Evolutionary conservation across 2,113 vertebrate genomes (phyloP).

Genomic region (Colinus virginianus): DNA sequence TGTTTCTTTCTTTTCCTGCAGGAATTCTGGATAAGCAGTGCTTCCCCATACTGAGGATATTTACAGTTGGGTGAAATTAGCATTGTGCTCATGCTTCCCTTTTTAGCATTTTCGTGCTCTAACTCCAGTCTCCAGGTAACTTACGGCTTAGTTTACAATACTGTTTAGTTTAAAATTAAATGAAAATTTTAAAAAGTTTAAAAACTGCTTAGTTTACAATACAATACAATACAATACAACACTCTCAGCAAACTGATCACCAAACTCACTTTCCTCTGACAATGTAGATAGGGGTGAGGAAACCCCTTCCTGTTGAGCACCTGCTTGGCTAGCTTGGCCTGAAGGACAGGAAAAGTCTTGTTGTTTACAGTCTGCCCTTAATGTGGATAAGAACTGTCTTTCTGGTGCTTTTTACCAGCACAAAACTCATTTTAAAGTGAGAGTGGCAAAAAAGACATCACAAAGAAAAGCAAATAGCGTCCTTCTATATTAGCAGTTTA

Average conservation of each 20-base stretch:
- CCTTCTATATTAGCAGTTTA: neutral
- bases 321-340: neutral
- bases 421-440: conserved; percentile 2
- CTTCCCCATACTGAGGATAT: neutral
- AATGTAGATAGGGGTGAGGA: neutral
- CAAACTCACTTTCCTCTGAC: accelerated
- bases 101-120: neutral
- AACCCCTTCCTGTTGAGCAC: neutral
- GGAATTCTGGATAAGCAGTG: neutral
- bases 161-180: neutral
- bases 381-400: neutral
- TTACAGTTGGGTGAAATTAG: neutral
- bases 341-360: neutral
- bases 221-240: neutral
- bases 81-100: neutral
- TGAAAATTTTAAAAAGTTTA: too few relatives aligned
- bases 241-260: neutral
- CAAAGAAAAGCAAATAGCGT: neutral
- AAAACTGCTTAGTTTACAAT: neutral
- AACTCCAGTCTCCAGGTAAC: neutral
- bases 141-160: neutral
- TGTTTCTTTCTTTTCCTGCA: neutral
- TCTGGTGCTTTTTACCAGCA: neutral
- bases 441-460: neutral
- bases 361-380: neutral